These are phyloP conservation scores for Terrapene triunguis DNA, from an alignment of 2,113 vertebrate genomes.

Conservation along the genomic window DNA sequence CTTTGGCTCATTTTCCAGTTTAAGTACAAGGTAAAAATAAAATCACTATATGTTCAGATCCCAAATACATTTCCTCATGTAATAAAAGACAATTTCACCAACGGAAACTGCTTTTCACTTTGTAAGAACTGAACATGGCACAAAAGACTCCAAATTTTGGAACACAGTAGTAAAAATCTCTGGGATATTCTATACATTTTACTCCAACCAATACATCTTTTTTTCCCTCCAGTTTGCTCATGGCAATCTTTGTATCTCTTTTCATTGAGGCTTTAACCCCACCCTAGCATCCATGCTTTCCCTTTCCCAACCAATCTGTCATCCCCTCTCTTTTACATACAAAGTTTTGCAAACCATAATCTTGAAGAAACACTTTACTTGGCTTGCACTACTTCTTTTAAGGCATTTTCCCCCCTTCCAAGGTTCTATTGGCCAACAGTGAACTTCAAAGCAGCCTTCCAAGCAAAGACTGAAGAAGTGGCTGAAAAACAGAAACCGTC, in stretches of 20 bases:
- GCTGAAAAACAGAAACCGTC: not conserved
- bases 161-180: not conserved
- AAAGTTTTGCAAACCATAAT: rapidly evolving
- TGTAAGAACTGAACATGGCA: not conserved
- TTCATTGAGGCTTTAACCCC: not conserved
- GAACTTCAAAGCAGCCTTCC: not conserved
- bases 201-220: conserved; percentile 25
- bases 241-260: not conserved
- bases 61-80: not conserved
- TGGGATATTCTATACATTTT: not conserved
- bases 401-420: not conserved
- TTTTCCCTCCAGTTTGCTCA: not conserved
- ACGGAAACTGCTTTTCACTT: not conserved
- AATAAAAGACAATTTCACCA: not conserved
- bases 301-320: not conserved
- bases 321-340: not conserved
- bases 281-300: not conserved
- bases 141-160: not conserved
- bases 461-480: not conserved
- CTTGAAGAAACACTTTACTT: not conserved
- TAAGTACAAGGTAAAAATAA: not conserved
- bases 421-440: not conserved
- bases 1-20: not conserved
- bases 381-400: not conserved
- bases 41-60: not conserved